phyloP scores from a whole-genome alignment of 1,140 invertebrate species.

The Eumeta japonica region DNA sequence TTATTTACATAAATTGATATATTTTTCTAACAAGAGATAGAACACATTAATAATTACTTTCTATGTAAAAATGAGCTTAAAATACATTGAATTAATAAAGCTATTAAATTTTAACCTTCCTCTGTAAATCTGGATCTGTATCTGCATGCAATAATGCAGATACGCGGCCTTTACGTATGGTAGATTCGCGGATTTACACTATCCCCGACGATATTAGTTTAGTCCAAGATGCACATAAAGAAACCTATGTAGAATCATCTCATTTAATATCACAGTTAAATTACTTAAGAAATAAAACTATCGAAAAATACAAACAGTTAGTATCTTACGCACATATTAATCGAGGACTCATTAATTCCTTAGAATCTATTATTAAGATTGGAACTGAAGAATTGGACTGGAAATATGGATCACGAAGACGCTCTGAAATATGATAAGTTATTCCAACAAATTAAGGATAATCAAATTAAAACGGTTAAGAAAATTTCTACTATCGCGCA shows the following conservation, averaged over 20 bases:
- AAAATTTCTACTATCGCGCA: constrained; percentile 1
- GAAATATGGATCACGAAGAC: constrained; percentile 8
- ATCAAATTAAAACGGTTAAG: neutral
- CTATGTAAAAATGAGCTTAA: too few relatives aligned
- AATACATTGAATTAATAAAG: too few relatives aligned
- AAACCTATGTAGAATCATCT: neutral
- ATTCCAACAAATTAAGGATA: neutral
- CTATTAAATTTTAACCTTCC: too few relatives aligned
- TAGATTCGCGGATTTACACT: too few relatives aligned
- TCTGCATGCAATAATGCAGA: too few relatives aligned
- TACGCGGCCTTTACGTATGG: too few relatives aligned
- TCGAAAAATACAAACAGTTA: neutral
- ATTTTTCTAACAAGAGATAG: too few relatives aligned
- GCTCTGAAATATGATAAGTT: constrained; percentile 2
- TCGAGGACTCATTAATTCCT: constrained; percentile 5
- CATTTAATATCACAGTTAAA: neutral
- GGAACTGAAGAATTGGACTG: too few relatives aligned
- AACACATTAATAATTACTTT: too few relatives aligned
- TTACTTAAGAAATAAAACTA: neutral
- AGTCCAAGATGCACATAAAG: neutral
- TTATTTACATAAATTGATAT: too few relatives aligned
- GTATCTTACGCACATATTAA: neutral
- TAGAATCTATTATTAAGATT: constrained; percentile 7
- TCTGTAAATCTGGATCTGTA: too few relatives aligned
- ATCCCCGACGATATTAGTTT: neutral